Evolutionary conservation across 2,113 vertebrate genomes (phyloP).

Genomic region (Lucifuga dentata): DNA sequence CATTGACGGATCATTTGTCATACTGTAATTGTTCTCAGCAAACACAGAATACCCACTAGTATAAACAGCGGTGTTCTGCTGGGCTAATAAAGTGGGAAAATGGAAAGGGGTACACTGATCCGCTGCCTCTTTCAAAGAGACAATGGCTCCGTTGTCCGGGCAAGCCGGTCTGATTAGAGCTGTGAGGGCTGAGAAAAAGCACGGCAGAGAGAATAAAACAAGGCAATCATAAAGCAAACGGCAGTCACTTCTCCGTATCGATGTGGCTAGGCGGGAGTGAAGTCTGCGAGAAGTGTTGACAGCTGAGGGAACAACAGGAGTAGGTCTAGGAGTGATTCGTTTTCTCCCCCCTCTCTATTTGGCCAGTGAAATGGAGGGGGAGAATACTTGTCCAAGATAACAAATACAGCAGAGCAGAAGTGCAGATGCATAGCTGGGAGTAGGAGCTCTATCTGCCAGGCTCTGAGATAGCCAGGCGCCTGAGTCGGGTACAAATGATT

Average conservation of each 20-base stretch:
- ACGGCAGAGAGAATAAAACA: conserved; percentile 74
- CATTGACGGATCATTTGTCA: conserved; percentile 99
- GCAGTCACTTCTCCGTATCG: conserved; percentile 83
- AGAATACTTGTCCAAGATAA: conserved; percentile 75
- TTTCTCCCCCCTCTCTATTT: conserved; percentile 74
- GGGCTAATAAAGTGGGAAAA: conserved; percentile 96
- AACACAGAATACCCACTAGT: conserved; percentile 98
- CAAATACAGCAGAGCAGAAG: conserved; percentile 66
- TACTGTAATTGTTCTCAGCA: conserved; percentile 99
- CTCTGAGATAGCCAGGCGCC: conserved; percentile 58
- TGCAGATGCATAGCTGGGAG: conserved; percentile 69
- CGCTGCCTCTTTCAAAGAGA: conserved; percentile 90
- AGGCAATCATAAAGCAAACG: conserved; percentile 83
- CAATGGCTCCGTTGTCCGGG: conserved; percentile 81
- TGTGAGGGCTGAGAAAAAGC: conserved; percentile 68
- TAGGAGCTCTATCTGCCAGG: conserved; percentile 63
- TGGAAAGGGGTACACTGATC: conserved; percentile 92
- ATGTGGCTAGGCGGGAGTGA: conserved; percentile 75
- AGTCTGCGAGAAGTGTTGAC: conserved; percentile 76
- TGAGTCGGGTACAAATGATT: conserved; percentile 76
- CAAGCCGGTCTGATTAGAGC: conserved; percentile 77
- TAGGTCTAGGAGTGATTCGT: conserved; percentile 77
- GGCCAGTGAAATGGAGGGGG: conserved; percentile 69
- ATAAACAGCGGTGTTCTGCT: conserved; percentile 94
- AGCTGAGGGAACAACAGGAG: conserved; percentile 79